A percentile compares a stretch with the other conserved stretches of the same genome.
phyloP scores from a whole-genome alignment of 1,140 invertebrate species.

The Drosophila persimilis region DNA sequence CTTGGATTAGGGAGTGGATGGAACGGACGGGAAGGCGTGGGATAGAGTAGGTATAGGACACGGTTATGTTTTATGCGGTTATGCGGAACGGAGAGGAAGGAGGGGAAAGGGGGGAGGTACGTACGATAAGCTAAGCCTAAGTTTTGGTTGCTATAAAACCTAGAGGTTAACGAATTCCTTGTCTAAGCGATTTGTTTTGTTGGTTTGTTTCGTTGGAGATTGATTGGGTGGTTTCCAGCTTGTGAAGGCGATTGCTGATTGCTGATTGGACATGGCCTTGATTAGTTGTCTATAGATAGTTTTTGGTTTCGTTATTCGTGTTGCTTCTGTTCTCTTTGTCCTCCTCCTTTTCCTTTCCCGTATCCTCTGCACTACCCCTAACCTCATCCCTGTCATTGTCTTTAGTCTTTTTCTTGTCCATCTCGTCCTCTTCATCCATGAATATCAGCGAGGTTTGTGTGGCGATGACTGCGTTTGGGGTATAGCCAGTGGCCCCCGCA shows the following conservation, averaged over 20 bases:
- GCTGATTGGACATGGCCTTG: constrained; percentile 43
- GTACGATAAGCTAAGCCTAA: constrained; percentile 64
- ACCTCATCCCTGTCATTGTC: constrained; percentile 7
- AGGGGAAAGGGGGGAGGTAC: not conserved
- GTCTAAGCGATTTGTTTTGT: constrained; percentile 21
- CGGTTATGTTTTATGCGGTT: not conserved
- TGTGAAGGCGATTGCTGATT: constrained; percentile 11
- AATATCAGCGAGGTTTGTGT: constrained; percentile 1
- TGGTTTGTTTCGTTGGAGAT: constrained; percentile 22
- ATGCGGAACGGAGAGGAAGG: not conserved
- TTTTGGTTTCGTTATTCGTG: constrained; percentile 65
- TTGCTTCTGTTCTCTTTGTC: constrained; percentile 55
- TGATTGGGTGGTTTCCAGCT: constrained; percentile 22
- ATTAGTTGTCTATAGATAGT: constrained; percentile 54
- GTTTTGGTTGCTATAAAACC: constrained; percentile 53
- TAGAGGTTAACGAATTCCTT: constrained; percentile 53
- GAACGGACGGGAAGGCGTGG: constrained; percentile 1
- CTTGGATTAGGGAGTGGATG: not conserved
- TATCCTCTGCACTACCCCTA: constrained; percentile 1
- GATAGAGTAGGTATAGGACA: not conserved
- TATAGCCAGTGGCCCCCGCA: not conserved
- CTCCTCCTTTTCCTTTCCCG: constrained; percentile 22
- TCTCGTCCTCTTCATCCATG: not conserved
- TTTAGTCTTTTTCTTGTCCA: not conserved
- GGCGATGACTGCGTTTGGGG: not conserved